Conservation (phyloP, 2,113 vertebrate genomes). For the Pyrgilauda ruficollis region DNA sequence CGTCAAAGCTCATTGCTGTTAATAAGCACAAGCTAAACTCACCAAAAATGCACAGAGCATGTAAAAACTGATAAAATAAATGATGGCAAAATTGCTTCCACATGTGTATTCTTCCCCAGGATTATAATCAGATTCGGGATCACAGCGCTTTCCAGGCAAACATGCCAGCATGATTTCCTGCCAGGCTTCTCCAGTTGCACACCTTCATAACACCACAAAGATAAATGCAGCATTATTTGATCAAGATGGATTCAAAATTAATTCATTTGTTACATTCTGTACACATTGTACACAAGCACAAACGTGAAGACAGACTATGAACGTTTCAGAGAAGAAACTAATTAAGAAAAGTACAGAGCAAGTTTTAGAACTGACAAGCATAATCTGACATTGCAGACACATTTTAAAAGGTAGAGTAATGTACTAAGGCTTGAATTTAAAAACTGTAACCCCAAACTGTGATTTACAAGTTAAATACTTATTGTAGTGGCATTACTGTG, state of each 20-base stretch:
- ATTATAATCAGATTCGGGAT: slow-evolving; percentile 90
- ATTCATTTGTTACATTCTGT: neutral
- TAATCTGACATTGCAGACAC: neutral
- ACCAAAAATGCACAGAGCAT: slow-evolving; percentile 99
- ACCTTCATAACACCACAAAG: slow-evolving; percentile 73
- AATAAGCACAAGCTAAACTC: neutral
- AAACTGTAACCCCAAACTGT: neutral
- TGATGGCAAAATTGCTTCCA: slow-evolving; percentile 94
- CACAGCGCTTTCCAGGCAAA: slow-evolving; percentile 91
- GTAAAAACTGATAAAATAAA: slow-evolving; percentile 99
- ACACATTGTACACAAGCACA: neutral
- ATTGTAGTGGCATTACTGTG: neutral
- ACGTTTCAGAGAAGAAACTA: neutral
- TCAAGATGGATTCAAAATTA: neutral
- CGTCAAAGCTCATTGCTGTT: neutral
- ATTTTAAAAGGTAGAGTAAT: neutral
- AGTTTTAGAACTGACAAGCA: neutral
- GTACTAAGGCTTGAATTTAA: neutral
- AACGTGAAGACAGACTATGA: neutral
- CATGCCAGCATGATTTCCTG: slow-evolving; percentile 99
- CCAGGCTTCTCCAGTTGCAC: slow-evolving; percentile 97
- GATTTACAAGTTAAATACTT: neutral
- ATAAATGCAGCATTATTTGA: neutral
- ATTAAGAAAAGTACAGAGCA: neutral
- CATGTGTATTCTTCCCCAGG: slow-evolving; percentile 92